Conservation (phyloP, 2,888 invertebrate species). For the Spodoptera picta region DNA sequence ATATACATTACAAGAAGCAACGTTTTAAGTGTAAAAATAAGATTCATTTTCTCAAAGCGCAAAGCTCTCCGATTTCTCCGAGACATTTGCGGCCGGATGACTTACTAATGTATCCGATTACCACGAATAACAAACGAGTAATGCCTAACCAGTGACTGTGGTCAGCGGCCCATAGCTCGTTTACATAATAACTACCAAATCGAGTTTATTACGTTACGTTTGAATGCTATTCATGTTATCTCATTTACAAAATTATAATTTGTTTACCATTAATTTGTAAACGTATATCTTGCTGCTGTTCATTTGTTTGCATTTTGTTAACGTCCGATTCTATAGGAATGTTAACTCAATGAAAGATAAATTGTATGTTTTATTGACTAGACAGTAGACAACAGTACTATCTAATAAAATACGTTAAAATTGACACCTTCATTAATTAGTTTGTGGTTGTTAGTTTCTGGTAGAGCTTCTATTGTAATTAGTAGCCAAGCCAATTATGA, state of each 20-base stretch:
- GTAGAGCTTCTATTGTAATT: no score
- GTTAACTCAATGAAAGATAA: no score
- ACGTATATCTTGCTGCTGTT: conserved; percentile 9
- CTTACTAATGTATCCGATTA: conserved; percentile 78
- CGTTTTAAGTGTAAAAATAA: conserved; percentile 25
- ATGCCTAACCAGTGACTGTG: conserved; percentile 53
- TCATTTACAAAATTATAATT: conserved; percentile 46
- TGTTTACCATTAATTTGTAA: conserved; percentile 31
- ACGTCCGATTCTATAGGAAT: no score
- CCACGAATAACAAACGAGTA: conserved; percentile 79
- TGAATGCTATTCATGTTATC: conserved; percentile 39
- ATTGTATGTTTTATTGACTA: no score
- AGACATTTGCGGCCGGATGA: conserved; percentile 63
- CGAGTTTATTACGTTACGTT: conserved; percentile 52
- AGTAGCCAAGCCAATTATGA: neutral
- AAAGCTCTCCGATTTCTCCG: conserved; percentile 65
- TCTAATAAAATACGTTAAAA: no score
- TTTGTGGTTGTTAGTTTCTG: no score
- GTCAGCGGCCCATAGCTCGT: conserved; percentile 58
- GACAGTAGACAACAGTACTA: no score
- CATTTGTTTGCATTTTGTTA: no score
- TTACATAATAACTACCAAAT: conserved; percentile 65
- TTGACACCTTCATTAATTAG: no score
- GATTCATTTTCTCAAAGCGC: conserved; percentile 60
- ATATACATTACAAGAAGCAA: conserved; percentile 30